Base-by-base conservation (phyloP, 64 coral and sea anemone species). In the Hydrozoanthus tunicans region DNA sequence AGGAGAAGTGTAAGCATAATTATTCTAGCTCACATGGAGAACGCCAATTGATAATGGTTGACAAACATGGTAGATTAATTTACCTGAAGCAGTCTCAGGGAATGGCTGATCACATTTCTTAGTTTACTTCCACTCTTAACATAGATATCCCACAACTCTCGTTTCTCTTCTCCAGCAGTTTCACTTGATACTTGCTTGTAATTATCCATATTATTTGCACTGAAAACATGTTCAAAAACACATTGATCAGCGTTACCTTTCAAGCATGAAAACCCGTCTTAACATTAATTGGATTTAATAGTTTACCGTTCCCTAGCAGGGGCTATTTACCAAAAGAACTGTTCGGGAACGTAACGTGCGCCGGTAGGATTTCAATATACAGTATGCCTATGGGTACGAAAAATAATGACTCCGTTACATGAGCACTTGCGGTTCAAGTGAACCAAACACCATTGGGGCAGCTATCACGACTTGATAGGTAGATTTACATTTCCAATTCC, bases 91-190 rank as follows among this genome's bases (percentile, higher is more conserved):
- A 92, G 23, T 74, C 81, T 94, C 3, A 82, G 56, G 11, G 90
- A 83, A 17, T 96, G 92, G 25, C 92, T 83, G 59, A 96, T 90
- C 65, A 93, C 60, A 81, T 77, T 93, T 57, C 84, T 86, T 27
- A 96, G 77, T 63, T 96, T 96, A 60, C 88, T 96, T 9, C 95
- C 95, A 79, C 95, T 96, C 67, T 92, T 96, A 4, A 96, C 81
- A 7, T 89, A 43, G 58, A 96, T 84, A 26, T 96, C 83, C 79
- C 62, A 83, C 10, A 83, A 24, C 58, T 94, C 92, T 26, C 75
- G 89, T 7, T 71, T 64, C 59, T 65, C 85, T 14, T 85, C 52
- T 71, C 25, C 53, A 7, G 62, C 76, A 20, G 63, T 17, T 52
- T 64, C 76, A 32, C 89, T 91, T 43, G 68, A 82, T 4, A 54